Base-by-base conservation (phyloP, 2,888 invertebrate species). In the Hydraecia micacea region DNA sequence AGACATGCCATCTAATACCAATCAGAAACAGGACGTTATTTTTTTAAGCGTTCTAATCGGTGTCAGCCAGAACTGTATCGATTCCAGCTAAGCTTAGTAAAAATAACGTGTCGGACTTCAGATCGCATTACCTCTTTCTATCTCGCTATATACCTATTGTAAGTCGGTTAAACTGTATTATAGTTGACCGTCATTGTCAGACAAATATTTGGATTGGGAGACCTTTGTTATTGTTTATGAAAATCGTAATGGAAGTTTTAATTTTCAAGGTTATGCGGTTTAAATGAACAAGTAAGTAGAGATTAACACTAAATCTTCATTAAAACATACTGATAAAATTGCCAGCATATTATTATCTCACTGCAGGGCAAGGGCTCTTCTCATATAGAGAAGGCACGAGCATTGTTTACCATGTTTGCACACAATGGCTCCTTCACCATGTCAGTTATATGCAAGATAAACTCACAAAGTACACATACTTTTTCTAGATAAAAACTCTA, bases 171-270 rank as follows among this genome's bases (percentile, higher is more conserved):
- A 66, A 66, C 18, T 36, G 18, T 67, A 70, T 73, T 42, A 80
- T 18, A 18, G n/a, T 15, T 75, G 21, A 60, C 36, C 39, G 46
- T 65, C 63, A 65, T 28, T 72, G n/a, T 73, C 8, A 39, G 18
- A 72, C 58, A 73, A 83, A 81, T 73, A 70, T 81, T 84, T 83
- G 46, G 70, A n/a, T 79, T 39, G 8, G 0, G 2, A 21, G 18
- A 65, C 32, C n/a, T 63, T 84, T 84, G 85, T 75, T 79, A 68
- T 79, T 74, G 84, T 79, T 80, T 69, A 36, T 66, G n/a, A 62
- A 67, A 58, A 65, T 39, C 8, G 21, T 73, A 36, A 55, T 71
- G 28, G 25, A 65, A 5, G 25, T n/a, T 66, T 63, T 1, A n/a
- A 28, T 68, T 78, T 75, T 77, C 72, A 84, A 75, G 85, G 80